phyloP scores from a whole-genome alignment of 1,140 invertebrate species.

The Drosophila ambigua region DNA sequence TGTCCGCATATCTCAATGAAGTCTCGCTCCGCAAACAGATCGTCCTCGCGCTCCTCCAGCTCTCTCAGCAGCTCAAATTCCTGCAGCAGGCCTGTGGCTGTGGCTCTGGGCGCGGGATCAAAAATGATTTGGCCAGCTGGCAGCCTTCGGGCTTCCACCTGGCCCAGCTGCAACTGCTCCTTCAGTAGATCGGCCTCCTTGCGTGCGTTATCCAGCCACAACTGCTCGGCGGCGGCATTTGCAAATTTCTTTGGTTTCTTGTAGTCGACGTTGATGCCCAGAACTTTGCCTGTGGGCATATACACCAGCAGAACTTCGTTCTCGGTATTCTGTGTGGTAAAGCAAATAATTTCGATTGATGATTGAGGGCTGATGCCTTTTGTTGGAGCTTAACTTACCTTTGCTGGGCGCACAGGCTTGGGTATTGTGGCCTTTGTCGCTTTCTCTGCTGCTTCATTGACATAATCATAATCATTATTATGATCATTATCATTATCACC shows the following conservation, averaged over 20 bases:
- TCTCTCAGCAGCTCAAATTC: conserved; percentile 62
- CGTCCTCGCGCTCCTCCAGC: conserved; percentile 72
- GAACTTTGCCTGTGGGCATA: conserved; percentile 85
- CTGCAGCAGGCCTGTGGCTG: conserved; percentile 54
- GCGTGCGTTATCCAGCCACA: conserved; percentile 87
- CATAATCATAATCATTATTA: conserved; percentile 41
- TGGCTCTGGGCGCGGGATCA: conserved; percentile 81
- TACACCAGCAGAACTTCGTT: conserved; percentile 85
- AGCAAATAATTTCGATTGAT: neutral
- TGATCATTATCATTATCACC: too few relatives aligned
- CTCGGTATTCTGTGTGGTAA: conserved; percentile 35
- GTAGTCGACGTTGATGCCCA: conserved; percentile 86
- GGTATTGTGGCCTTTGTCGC: too few relatives aligned
- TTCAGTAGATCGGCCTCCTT: conserved; percentile 85
- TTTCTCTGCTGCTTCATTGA: too few relatives aligned
- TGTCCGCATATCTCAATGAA: conserved; percentile 89
- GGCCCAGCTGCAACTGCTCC: conserved; percentile 85
- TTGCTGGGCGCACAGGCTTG: conserved; percentile 13
- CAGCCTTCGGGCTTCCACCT: conserved; percentile 86
- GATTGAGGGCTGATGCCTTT: too few relatives aligned
- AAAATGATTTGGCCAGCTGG: conserved; percentile 85
- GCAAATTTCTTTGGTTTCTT: conserved; percentile 84
- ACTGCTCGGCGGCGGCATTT: conserved; percentile 84
- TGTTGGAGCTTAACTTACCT: conserved; percentile 22
- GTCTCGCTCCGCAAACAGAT: conserved; percentile 84